phyloP scores from a whole-genome alignment of 2,113 vertebrate genomes.

The Struthidea cinerea region DNA sequence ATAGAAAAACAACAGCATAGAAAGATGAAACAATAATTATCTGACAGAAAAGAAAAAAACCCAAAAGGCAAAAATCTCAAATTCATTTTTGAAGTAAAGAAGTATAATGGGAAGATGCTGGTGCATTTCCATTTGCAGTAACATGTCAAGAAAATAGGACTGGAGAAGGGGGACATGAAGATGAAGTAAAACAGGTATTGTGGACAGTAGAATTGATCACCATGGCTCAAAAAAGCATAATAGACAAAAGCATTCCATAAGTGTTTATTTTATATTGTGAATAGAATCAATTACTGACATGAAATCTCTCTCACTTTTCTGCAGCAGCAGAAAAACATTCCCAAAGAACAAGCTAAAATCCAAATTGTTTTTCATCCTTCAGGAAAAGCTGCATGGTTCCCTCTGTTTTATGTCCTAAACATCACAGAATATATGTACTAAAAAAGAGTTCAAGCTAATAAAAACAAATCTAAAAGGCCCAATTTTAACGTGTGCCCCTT shows the following conservation, averaged over 20 bases:
- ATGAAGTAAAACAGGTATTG: background rate
- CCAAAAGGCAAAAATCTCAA: background rate
- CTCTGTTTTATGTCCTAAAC: background rate
- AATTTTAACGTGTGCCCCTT: background rate
- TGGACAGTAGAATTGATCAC: background rate
- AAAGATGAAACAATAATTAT: background rate
- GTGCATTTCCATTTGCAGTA: background rate
- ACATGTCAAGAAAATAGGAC: background rate
- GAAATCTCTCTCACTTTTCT: background rate
- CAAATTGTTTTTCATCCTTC: background rate
- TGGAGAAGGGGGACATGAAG: background rate
- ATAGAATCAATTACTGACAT: background rate
- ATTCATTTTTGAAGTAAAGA: background rate
- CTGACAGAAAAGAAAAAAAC: background rate
- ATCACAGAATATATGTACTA: background rate
- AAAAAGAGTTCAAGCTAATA: background rate
- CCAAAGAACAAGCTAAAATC: background rate
- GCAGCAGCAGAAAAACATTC: background rate
- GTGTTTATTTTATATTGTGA: background rate
- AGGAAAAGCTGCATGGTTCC: background rate
- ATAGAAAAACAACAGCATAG: background rate
- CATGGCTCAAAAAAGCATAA: background rate
- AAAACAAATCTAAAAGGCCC: background rate
- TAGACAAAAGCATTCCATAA: background rate
- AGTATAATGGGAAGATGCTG: background rate